Evolutionary conservation across 2,113 vertebrate genomes (phyloP), one percentile per base, ranked within the genome.

Genomic region (Neodon shergylaensis): DNA sequence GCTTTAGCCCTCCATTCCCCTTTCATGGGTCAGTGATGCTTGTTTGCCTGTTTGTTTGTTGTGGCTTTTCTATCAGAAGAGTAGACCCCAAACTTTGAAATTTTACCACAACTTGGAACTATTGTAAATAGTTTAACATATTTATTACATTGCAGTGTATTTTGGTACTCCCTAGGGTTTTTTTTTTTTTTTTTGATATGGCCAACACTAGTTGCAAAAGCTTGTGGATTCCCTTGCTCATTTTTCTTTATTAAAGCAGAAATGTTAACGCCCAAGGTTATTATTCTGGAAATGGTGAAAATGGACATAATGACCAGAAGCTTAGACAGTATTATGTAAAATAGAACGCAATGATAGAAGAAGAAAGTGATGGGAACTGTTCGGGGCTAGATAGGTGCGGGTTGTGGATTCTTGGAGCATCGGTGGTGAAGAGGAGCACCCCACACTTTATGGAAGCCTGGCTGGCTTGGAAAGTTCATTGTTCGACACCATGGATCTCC

Each of bases 401-500:
- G 70, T 22, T 47, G 73, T 83, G 70, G 81, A 63, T 78, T 91
- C 72, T 78, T 74, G n/a, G 1, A 12, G 47, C 0, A 54, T 0
- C 22, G 87, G 78, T 87, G 97, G 97, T 95, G 98, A 98, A 98
- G 98, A 98, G 91, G 97, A 98, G 4, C 68, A 89, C 19, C 77
- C 63, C 24, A 72, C 68, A 94, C 83, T 88, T 84, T 83, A n/a
- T 89, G 96, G 96, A 98, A 97, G 94, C 97, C 92, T 73, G 47
- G 84, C 92, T 97, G 96, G 96, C 97, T 97, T 96, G 95, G 21
- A 96, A 97, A 97, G 98, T 98, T 98, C 98, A 98, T 97, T 97
- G 98, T 98, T 99, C 98, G 96, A 98, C 98, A 98, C 98, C 98
- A 99, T 99, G 98, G 98, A 98, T 99, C 98, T 99, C 98, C 98